Evolutionary conservation across 1,140 invertebrate species (phyloP), one percentile per base, ranked within the genome.

Genomic region (Drosophila saltans): DNA sequence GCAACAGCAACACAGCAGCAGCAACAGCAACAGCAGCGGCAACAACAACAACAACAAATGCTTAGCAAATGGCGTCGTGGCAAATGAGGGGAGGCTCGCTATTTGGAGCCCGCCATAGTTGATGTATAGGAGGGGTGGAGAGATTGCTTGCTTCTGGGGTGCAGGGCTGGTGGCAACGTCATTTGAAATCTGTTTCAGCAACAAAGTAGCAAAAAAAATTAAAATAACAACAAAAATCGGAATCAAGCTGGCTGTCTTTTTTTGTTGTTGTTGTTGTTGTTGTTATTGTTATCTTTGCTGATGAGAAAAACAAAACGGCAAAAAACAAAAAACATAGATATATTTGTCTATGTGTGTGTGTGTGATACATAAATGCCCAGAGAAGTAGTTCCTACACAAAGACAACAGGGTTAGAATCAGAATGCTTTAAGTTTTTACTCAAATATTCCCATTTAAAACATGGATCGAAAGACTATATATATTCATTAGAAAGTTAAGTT

Each of bases 11-110:
- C 66, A 28, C 41, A 39, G 64, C 55, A 66, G 21, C 58, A 59
- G 64, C 48, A 61, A n/a, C 41, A 63, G 69, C 24, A 72, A 36
- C 43, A 45, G 6, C 41, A 39, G 63, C 55, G 63, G 21, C 58
- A 59, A 56, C 48, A 61, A 16, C 16, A 72, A 24, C 39, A 45
- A 62, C 66, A 72, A 66, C 72, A 65, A 84, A 67, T 71, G 75
- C 71, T 85, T 40, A 41, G 83, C 82, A 89, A 88, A 88, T 88
- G 83, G 83, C 83, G 83, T 72, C 84, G 81, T 67, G 66, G 66
- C 78, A 74, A 80, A 74, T 79, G 80, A 73, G 66, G 36, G 83
- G 36, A 26, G 40, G 30, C 43, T 64, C 41, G 66, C 24, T 55
- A 28, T 5, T 21, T n/a, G 66, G 16, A 56, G 59, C 21, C 66